Evolutionary conservation across 2,888 invertebrate genomes (phyloP), one percentile per base, ranked within the genome.

Genomic region (Stegophylla sp.): DNA sequence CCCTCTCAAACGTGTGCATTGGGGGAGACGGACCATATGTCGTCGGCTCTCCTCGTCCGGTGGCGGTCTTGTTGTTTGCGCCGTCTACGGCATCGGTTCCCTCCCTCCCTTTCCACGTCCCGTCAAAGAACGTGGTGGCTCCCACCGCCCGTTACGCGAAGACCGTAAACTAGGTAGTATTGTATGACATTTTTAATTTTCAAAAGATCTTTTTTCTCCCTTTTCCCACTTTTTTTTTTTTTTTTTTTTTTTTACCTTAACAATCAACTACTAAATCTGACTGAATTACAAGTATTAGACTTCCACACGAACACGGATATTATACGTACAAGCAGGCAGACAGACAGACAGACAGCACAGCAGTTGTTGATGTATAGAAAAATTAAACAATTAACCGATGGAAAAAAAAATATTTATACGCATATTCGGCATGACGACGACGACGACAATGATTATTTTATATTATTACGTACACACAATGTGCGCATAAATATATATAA

Each of bases 11-110:
- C 61, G 61, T 28, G 61, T 23, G 23, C 23, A 23, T 59, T 59
- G 61, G 17, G 28, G 61, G 26, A 26, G 61, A 61, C 72, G 59
- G 72, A 26, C 73, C 73, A 73, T 43, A 72, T 72, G 72, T 72
- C 26, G 56, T 26, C 51, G 26, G 67, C n/a, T 9, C 3, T 10
- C 28, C 34, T 41, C 56, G 41, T 72, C 56, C 67, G 67, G 69
- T 28, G 23, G 69, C n/a, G 69, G n/a, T 43, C 17, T 17, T 15
- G 43, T 43, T 23, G n/a, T n/a, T n/a, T n/a, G n/a, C 23, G 23
- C 28, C 41, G 15, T 15, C 72, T 13, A 20, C 71, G 10, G 23
- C 67, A 23, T 15, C 10, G 67, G 20, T 15, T n/a, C 15, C 17
- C 17, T 10, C 45, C 9, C 66, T 9, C 9, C 7, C 45, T n/a